Evolutionary conservation across 2,888 invertebrate species (phyloP).

Genomic region (Camponotus fellah): DNA sequence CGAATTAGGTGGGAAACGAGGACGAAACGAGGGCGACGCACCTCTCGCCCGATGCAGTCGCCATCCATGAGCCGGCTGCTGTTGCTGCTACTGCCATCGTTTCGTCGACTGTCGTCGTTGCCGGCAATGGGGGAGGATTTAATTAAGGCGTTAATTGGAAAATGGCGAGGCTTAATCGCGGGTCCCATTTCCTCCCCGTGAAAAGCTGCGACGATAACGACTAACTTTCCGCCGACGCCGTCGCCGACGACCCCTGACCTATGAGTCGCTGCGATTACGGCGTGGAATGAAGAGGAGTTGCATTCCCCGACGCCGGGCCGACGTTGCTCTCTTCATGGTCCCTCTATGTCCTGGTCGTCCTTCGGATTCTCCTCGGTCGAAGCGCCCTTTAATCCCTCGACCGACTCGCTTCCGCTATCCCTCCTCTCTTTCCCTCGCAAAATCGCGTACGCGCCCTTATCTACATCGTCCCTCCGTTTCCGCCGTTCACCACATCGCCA

Average conservation of each 20-base stretch:
- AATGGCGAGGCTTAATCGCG: constrained; percentile 84
- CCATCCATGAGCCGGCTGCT: background rate
- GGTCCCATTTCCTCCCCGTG: constrained; percentile 79
- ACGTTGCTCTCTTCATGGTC: background rate
- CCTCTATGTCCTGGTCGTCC: constrained; percentile 3
- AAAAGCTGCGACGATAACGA: constrained; percentile 83
- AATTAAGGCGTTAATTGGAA: constrained; percentile 86
- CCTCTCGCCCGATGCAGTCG: constrained; percentile 52
- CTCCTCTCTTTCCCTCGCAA: constrained; percentile 55
- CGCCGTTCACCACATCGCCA: constrained; percentile 36
- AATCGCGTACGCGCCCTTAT: constrained; percentile 68
- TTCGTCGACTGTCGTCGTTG: constrained; percentile 45
- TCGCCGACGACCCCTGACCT: constrained; percentile 67
- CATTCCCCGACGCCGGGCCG: constrained; percentile 22
- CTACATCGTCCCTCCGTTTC: constrained; percentile 67
- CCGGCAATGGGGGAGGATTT: constrained; percentile 79
- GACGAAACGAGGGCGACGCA: constrained; percentile 69
- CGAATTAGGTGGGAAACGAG: constrained; percentile 70
- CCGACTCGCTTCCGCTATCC: constrained; percentile 40
- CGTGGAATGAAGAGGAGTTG: constrained; percentile 32
- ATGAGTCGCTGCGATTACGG: constrained; percentile 58
- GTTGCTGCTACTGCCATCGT: constrained; percentile 23
- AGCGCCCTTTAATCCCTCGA: constrained; percentile 66
- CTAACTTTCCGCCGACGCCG: constrained; percentile 77
- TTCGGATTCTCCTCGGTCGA: constrained; percentile 12